Evolutionary conservation across 2,888 invertebrate species (phyloP), one percentile per base, ranked within the genome.

Genomic region (Digitonthophagus gazella): DNA sequence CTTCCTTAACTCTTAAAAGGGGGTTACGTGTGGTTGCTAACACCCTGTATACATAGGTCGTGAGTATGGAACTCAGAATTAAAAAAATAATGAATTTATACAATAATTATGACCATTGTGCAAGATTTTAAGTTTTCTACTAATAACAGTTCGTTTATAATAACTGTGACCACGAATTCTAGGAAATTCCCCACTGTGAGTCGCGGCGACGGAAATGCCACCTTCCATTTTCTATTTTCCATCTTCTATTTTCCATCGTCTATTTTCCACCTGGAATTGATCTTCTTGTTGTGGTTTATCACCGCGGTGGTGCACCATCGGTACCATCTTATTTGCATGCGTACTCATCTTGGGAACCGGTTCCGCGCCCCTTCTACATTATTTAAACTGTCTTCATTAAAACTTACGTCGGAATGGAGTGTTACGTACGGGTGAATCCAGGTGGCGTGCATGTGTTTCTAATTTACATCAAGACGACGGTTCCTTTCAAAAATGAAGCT

Each of bases 321-420:
- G 72, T 75, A 76, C 73, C 74, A 69, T 75, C 76, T 76, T 76
- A 78, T 78, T 78, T 78, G 77, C 77, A 78, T 78, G 75, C 76
- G 74, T 76, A 75, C 75, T 76, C 75, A 76, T 76, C 75, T 75
- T 72, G 71, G 72, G 76, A 78, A 75, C 75, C 76, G 76, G 76
- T 77, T 77, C 76, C 6, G 28, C 28, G 77, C 75, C 75, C n/a
- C 75, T 74, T 75, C 75, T 74, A 75, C 76, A 77, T 78, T 79
- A 78, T 78, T 78, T 78, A 78, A 78, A 77, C 75, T 76, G 78
- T 79, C 78, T 79, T 79, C 78, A 79, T 79, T 79, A 79, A 79
- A 79, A 79, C 78, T 79, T 79, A 75, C 75, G 72, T 74, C 64
- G 68, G 70, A 69, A 71, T 67, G 71, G 71, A 68, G 66, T 65